These are phyloP conservation scores for Drosophila mettleri DNA, from an alignment of 2,888 invertebrate species.

Conservation along the genomic window DNA sequence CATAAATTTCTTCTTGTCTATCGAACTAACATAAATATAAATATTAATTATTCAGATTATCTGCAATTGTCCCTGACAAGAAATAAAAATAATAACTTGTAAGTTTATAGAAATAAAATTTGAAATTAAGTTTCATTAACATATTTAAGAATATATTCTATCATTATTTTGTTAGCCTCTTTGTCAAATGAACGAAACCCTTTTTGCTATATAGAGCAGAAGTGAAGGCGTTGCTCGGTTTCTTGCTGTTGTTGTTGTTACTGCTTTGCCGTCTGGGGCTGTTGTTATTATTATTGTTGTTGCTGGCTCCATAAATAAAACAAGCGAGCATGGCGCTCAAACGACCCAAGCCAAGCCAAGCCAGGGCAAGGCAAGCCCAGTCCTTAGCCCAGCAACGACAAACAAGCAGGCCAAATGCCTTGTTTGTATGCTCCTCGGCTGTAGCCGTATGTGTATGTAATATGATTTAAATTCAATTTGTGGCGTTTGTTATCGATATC, in stretches of 20 bases:
- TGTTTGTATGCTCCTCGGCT: slow-evolving; percentile 32
- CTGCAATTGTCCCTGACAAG: too few relatives aligned
- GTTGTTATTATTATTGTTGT: slow-evolving; percentile 24
- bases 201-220: slow-evolving; percentile 48
- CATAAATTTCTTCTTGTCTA: too few relatives aligned
- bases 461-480: slow-evolving; percentile 79
- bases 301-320: slow-evolving; percentile 70
- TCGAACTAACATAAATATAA: neutral
- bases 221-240: slow-evolving; percentile 47
- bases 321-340: slow-evolving; percentile 60
- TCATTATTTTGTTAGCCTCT: slow-evolving; percentile 1
- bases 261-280: slow-evolving; percentile 16
- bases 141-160: neutral
- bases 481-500: slow-evolving; percentile 78
- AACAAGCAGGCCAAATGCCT: slow-evolving; percentile 32
- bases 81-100: neutral
- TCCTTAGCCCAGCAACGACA: slow-evolving; percentile 21
- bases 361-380: neutral
- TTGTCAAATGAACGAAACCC: slow-evolving; percentile 9
- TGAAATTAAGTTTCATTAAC: neutral
- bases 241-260: slow-evolving; percentile 24
- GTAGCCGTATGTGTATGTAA: slow-evolving; percentile 51
- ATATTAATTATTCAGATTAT: too few relatives aligned
- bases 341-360: slow-evolving; percentile 4
- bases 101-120: neutral